Percentiles rank a stretch among this genome's conserved stretches.
Evolutionary conservation across 2,888 invertebrate species (phyloP).

Genomic region (Ceriagrion tenellum): DNA sequence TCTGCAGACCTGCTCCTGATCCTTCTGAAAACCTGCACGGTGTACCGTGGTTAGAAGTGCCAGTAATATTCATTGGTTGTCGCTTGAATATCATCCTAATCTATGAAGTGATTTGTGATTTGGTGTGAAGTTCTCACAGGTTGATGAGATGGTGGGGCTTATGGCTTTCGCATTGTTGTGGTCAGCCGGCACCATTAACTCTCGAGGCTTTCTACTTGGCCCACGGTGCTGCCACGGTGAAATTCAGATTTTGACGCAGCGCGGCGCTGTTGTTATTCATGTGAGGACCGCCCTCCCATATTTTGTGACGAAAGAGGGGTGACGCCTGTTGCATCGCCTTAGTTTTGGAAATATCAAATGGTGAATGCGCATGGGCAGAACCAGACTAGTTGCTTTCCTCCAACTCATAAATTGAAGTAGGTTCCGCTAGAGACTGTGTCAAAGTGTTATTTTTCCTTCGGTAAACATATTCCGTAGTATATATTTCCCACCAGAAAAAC

Average conservation of each 20-base stretch:
- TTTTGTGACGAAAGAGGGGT: neutral
- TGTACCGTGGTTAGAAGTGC: neutral
- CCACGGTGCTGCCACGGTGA: neutral
- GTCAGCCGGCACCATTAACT: neutral
- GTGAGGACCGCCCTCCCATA: neutral
- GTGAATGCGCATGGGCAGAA: neutral
- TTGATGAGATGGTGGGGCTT: neutral
- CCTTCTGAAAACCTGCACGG: neutral
- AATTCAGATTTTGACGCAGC: neutral
- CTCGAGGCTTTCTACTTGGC: neutral
- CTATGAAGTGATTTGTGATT: neutral
- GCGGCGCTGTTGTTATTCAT: neutral
- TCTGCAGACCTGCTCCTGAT: neutral
- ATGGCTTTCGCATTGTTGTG: neutral
- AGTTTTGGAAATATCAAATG: neutral
- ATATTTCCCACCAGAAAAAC: too few relatives aligned
- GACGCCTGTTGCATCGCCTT: neutral
- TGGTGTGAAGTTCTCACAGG: neutral
- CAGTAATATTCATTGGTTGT: too few relatives aligned
- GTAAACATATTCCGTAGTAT: too few relatives aligned
- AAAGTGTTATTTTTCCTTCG: too few relatives aligned
- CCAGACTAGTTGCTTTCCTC: neutral
- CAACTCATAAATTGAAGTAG: neutral
- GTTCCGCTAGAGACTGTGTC: too few relatives aligned
- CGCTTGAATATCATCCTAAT: too few relatives aligned